Percentiles rank a stretch among this genome's conserved stretches.
phyloP scores from a whole-genome alignment of 1,140 invertebrate genomes.

The Cylas formicarius region DNA sequence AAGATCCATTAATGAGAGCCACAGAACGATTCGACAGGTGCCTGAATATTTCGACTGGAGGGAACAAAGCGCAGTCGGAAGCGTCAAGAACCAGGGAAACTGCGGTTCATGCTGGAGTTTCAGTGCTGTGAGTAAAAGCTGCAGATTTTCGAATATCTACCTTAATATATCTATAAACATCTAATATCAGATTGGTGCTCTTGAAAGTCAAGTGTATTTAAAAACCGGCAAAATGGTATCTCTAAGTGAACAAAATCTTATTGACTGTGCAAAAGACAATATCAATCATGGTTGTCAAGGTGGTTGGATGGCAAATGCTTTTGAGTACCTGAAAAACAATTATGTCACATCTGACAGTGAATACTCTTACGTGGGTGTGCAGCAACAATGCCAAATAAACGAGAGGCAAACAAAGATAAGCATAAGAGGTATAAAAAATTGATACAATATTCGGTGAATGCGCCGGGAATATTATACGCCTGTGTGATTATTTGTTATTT shows the following conservation, averaged over 20 bases:
- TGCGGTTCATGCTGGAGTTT: slow-evolving; percentile 51
- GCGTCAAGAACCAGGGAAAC: slow-evolving; percentile 31
- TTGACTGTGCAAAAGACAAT: slow-evolving; percentile 84
- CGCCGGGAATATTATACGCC: no score
- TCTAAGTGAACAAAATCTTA: slow-evolving; percentile 92
- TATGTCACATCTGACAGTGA: slow-evolving; percentile 80
- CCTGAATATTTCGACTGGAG: slow-evolving; percentile 32
- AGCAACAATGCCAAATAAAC: slow-evolving; percentile 50
- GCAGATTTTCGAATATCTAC: neutral
- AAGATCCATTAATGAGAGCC: neutral
- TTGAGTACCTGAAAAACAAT: slow-evolving; percentile 84
- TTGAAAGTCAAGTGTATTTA: slow-evolving; percentile 91
- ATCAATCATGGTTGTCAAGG: slow-evolving; percentile 93
- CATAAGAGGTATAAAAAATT: no score
- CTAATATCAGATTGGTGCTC: slow-evolving; percentile 67
- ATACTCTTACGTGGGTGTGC: slow-evolving; percentile 79
- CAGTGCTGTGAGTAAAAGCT: slow-evolving; percentile 40
- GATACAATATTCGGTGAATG: no score
- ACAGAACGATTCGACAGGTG: slow-evolving; percentile 10
- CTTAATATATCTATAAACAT: neutral
- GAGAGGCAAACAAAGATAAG: neutral
- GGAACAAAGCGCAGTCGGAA: slow-evolving; percentile 31
- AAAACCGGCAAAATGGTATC: slow-evolving; percentile 74
- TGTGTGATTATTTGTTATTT: neutral
- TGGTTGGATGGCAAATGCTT: slow-evolving; percentile 87